Conservation (phyloP, 1,140 invertebrate genomes). For the Brachionus sp. region DNA sequence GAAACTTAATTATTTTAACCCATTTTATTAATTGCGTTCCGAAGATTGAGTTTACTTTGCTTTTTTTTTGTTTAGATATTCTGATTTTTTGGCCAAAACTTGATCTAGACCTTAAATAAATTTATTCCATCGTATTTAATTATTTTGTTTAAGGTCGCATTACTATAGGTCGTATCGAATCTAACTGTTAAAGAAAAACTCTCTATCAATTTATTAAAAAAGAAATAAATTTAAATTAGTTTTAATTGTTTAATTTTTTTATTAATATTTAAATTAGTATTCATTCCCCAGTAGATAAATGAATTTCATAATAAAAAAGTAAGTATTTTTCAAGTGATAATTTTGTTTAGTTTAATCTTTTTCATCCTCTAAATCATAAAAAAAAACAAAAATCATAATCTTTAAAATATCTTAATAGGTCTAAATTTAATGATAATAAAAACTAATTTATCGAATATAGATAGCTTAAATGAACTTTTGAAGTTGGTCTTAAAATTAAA, state of each 20-base stretch:
- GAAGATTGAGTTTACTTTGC: not conserved
- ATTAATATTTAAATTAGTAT: too few species aligned
- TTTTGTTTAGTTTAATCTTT: not conserved
- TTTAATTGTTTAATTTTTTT: not conserved
- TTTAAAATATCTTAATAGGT: not conserved
- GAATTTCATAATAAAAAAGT: not conserved
- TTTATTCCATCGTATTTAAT: slow-evolving; percentile 3
- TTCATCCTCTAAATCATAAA: not conserved
- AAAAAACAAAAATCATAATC: not conserved
- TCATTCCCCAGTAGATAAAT: too few species aligned
- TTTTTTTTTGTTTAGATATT: slow-evolving; percentile 12
- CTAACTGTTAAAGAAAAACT: not conserved
- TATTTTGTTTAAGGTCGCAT: not conserved
- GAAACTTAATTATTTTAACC: slow-evolving; percentile 22
- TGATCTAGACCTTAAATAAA: slow-evolving; percentile 9
- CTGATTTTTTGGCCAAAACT: not conserved
- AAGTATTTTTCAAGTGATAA: not conserved
- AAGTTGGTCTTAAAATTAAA: not conserved
- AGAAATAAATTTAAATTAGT: not conserved
- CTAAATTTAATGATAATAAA: not conserved
- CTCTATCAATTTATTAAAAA: not conserved
- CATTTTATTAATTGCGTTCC: slow-evolving; percentile 7
- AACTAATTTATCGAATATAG: not conserved
- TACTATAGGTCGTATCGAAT: not conserved
- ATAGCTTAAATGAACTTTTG: not conserved